These are phyloP conservation scores for Ormyrus thymus DNA, from an alignment of 2,888 invertebrate genomes.

Conservation along the genomic window DNA sequence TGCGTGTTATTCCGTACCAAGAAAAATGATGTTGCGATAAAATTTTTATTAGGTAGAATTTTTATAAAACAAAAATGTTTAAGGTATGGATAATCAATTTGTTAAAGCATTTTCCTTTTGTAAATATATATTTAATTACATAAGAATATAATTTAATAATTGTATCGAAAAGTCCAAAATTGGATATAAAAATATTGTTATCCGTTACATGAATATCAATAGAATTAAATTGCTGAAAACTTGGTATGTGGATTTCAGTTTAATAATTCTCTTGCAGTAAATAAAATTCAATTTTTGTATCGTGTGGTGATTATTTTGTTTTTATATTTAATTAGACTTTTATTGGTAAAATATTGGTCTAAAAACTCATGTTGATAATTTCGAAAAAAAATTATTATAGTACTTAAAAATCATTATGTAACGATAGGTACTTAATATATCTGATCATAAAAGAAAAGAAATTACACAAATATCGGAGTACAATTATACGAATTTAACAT, in stretches of 20 bases:
- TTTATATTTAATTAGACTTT: conserved; percentile 36
- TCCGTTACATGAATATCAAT: conserved; percentile 27
- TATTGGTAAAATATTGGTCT: conserved; percentile 47
- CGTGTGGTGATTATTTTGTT: conserved; percentile 25
- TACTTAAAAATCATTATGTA: background rate
- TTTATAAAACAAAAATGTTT: conserved; percentile 18
- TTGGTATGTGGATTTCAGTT: conserved; percentile 19
- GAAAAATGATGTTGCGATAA: conserved; percentile 28
- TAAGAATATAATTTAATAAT: conserved; percentile 27
- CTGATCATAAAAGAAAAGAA: background rate
- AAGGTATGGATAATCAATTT: conserved; percentile 6
- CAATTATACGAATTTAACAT: background rate
- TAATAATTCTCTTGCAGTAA: conserved; percentile 28
- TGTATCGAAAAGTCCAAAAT: conserved; percentile 28
- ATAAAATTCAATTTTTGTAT: conserved; percentile 22
- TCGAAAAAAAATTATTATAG: background rate
- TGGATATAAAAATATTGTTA: conserved; percentile 27
- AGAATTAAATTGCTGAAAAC: conserved; percentile 4
- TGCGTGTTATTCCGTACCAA: conserved; percentile 41
- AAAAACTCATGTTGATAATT: conserved; percentile 13
- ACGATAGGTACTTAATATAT: conserved; percentile 14
- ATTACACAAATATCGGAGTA: conserved; percentile 18
- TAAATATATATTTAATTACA: conserved; percentile 36
- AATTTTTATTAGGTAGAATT: conserved; percentile 30
- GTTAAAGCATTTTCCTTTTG: conserved; percentile 32